Conservation (phyloP, 2,888 invertebrate genomes). For the Zygogramma bicolorata region DNA sequence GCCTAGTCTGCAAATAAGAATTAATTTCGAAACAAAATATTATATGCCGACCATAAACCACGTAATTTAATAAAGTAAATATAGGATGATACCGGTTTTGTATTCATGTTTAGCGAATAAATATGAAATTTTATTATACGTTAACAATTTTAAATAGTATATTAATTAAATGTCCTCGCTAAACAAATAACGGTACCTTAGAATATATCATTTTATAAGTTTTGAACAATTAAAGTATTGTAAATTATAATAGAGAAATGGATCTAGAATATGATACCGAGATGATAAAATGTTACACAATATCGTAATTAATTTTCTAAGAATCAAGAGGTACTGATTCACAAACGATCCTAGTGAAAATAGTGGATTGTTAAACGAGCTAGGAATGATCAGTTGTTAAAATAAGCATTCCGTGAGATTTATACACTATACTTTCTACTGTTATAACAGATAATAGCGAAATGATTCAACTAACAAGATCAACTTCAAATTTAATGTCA, state of each 20-base stretch:
- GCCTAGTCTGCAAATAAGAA: conserved; percentile 40
- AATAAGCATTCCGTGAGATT: too few relatives aligned
- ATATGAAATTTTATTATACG: conserved; percentile 44
- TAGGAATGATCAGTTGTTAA: too few relatives aligned
- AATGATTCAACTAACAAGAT: too few relatives aligned
- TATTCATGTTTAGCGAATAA: conserved; percentile 44
- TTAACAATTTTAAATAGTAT: conserved; percentile 53
- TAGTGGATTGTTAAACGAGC: too few relatives aligned
- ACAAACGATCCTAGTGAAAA: neutral
- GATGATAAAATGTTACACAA: neutral
- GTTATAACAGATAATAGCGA: too few relatives aligned
- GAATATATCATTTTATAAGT: conserved; percentile 34
- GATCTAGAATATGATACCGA: conserved; percentile 1
- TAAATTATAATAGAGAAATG: conserved; percentile 32
- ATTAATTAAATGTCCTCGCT: conserved; percentile 42
- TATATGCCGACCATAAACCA: conserved; percentile 38
- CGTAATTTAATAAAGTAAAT: conserved; percentile 45
- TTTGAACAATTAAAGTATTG: conserved; percentile 29
- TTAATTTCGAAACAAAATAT: conserved; percentile 44
- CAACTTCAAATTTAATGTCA: too few relatives aligned
- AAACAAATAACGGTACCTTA: conserved; percentile 45
- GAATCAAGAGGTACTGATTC: neutral
- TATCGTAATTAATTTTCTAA: neutral
- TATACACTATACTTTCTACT: too few relatives aligned
- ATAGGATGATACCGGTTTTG: conserved; percentile 42